Base-by-base conservation (phyloP, 2,888 invertebrate genomes). In the Mystacides longicornis region DNA sequence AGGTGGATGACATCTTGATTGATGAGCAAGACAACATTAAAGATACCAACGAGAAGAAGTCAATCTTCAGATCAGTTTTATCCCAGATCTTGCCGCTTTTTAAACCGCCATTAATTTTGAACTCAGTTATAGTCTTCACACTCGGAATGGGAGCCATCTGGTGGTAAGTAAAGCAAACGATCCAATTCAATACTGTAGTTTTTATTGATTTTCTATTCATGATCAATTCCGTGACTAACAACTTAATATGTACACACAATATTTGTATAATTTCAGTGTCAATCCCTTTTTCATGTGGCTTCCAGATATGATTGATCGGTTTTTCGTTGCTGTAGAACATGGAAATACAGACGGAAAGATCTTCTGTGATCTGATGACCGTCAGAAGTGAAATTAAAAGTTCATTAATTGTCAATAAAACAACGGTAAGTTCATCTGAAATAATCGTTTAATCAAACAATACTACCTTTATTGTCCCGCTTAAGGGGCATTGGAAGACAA, bases 121-220 rank as follows among this genome's bases (percentile, higher is more conserved):
- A 72, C 49, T 80, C 81, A 0, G 54, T 76, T 7, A 72, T 84
- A n/a, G 65, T 71, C 7, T 77, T 80, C 56, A 68, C 70, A 27
- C 68, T 82, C 11, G 80, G 82, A 65, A 78, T 80, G 63, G 68
- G 81, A 16, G 83, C 85, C 61, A 75, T 75, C 46, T 73, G 73
- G 71, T 75, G 76, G 76, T 76, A n/a, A n/a, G n/a, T n/a, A n/a
- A n/a, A n/a, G n/a, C n/a, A n/a, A n/a, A n/a, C n/a, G n/a, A n/a
- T n/a, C n/a, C n/a, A n/a, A n/a, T n/a, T n/a, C n/a, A n/a, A n/a
- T n/a, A n/a, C n/a, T n/a, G n/a, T n/a, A n/a, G n/a, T n/a, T n/a
- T n/a, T n/a, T n/a, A n/a, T n/a, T n/a, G n/a, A n/a, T n/a, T n/a
- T n/a, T n/a, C n/a, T n/a, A n/a, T n/a, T n/a, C n/a, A n/a, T n/a